Evolutionary conservation across 2,797 vertebrate genomes (phyloP).

Genomic region (Coilia nasus): DNA sequence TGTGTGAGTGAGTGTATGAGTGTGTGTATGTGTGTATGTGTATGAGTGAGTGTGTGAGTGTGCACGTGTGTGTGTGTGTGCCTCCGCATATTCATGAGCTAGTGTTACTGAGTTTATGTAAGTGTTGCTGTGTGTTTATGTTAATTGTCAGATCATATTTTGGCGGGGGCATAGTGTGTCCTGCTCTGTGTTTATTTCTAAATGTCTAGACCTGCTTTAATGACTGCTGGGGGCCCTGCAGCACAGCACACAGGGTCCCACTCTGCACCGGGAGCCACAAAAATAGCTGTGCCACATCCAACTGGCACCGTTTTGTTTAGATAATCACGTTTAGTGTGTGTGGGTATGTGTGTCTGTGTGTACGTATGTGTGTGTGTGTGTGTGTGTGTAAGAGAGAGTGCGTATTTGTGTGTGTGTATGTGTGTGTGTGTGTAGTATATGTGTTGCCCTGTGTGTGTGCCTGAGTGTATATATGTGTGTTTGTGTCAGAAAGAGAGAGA

Average conservation of each 20-base stretch:
- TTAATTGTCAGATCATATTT: conserved; percentile 25
- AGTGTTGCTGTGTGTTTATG: conserved; percentile 24
- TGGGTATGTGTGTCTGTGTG: background rate
- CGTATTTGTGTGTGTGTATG: no score
- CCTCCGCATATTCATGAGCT: conserved; percentile 6
- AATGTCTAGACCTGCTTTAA: conserved; percentile 1
- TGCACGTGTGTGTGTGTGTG: background rate
- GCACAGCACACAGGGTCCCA: background rate
- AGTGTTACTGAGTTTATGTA: conserved; percentile 17
- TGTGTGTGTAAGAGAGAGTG: background rate
- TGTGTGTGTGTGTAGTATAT: no score
- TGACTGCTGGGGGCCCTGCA: background rate
- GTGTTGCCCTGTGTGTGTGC: no score
- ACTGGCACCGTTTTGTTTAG: conserved; percentile 18
- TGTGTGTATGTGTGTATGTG: background rate
- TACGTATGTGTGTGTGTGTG: background rate
- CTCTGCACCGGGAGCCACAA: conserved; percentile 9
- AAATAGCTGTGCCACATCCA: conserved; percentile 7
- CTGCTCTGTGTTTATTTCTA: conserved; percentile 8
- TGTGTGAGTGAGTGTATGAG: no score
- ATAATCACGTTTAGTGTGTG: background rate
- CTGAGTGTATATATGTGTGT: no score
- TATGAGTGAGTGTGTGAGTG: conserved; percentile 10
- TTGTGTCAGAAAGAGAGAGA: no score
- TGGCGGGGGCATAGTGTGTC: background rate